Percentiles rank a stretch among this genome's conserved stretches.
phyloP scores from a whole-genome alignment of 2,888 invertebrate genomes.

The Sinohyriopsis cumingii region DNA sequence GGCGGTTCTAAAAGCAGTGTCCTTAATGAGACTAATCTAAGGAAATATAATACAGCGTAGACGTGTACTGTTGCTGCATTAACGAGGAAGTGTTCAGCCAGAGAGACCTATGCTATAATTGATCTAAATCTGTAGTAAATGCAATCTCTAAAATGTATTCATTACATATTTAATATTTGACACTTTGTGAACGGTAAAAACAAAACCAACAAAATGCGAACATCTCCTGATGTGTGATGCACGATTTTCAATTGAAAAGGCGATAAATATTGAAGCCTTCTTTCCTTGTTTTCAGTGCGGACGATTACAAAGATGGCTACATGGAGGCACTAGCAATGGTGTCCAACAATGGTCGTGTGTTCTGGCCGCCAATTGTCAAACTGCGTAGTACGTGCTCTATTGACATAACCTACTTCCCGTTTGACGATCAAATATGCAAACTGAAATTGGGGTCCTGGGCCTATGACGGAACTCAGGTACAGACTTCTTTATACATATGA shows the following conservation, averaged over 20 bases:
- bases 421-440: slow-evolving; percentile 57
- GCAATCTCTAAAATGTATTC: too few species aligned
- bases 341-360: slow-evolving; percentile 54
- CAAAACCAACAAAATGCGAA: not conserved
- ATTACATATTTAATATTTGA: not conserved
- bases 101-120: too few species aligned
- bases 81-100: too few species aligned
- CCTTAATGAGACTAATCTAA: too few species aligned
- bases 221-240: not conserved
- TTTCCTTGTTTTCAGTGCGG: slow-evolving; percentile 32
- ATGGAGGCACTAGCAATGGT: slow-evolving; percentile 76
- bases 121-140: too few species aligned
- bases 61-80: too few species aligned
- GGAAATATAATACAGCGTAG: too few species aligned
- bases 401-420: slow-evolving; percentile 61
- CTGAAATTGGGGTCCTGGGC: slow-evolving; percentile 68
- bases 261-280: too few species aligned
- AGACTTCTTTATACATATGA: too few species aligned
- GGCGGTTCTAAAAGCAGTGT: too few species aligned
- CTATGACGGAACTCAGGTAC: slow-evolving; percentile 65
- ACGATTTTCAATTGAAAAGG: not conserved
- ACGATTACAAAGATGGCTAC: slow-evolving; percentile 72
- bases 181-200: not conserved
- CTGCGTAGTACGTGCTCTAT: slow-evolving; percentile 65
- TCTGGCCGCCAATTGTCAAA: slow-evolving; percentile 70